Percentiles rank a stretch among this genome's conserved stretches.
Evolutionary conservation across 2,888 invertebrate genomes (phyloP).

Genomic region (Cybosia mesomella): DNA sequence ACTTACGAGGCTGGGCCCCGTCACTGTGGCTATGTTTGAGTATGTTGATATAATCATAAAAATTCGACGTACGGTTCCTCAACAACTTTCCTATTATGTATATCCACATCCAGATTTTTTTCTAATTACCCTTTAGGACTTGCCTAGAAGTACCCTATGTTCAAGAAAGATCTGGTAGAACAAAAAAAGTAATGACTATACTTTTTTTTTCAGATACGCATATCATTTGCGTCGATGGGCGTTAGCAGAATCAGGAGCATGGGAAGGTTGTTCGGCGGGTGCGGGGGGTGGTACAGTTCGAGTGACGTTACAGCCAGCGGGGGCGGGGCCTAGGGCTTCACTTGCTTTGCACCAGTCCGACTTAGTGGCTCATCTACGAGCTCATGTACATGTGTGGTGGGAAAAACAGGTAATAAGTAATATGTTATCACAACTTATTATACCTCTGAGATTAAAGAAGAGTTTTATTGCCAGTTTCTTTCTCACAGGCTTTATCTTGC

Average conservation of each 20-base stretch:
- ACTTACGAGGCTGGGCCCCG: too few relatives aligned
- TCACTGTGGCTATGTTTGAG: too few relatives aligned
- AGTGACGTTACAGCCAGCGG: constrained; percentile 95
- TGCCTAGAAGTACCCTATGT: too few relatives aligned
- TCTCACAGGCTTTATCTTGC: too few relatives aligned
- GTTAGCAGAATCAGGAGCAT: constrained; percentile 93
- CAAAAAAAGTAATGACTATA: background rate
- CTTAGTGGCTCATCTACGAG: constrained; percentile 95
- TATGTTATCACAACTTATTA: too few relatives aligned
- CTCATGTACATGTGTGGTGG: constrained; percentile 99
- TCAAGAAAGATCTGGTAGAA: background rate
- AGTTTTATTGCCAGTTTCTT: background rate
- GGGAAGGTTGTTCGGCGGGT: constrained; percentile 88
- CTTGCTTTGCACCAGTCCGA: constrained; percentile 94
- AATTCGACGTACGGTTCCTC: too few relatives aligned
- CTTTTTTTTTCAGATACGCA: constrained; percentile 88
- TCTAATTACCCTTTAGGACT: background rate
- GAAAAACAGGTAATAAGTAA: constrained; percentile 87
- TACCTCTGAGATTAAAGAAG: background rate
- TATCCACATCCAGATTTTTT: too few relatives aligned
- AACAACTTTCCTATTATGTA: too few relatives aligned
- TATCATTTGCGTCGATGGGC: constrained; percentile 96
- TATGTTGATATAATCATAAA: too few relatives aligned
- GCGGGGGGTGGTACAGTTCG: constrained; percentile 87
- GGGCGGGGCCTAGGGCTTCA: constrained; percentile 93